Conservation (phyloP, 2,113 vertebrate genomes). For the Hydrolagus affinis region DNA sequence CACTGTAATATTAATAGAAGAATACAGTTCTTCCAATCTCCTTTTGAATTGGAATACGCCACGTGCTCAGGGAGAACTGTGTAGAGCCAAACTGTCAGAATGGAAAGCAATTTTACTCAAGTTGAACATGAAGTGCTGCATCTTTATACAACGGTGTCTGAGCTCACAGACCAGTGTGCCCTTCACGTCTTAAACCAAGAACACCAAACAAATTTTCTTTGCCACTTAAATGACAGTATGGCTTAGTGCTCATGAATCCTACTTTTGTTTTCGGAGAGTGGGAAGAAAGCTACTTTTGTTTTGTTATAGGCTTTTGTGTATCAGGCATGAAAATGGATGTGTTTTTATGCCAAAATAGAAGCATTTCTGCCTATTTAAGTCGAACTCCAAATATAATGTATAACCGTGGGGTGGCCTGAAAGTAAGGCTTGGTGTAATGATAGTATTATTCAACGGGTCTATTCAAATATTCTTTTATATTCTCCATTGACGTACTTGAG, state of each 20-base stretch:
- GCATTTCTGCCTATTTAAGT: constrained; percentile 14
- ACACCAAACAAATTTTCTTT: not conserved
- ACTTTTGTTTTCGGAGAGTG: too few relatives aligned
- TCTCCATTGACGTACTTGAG: not conserved
- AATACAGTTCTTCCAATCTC: not conserved
- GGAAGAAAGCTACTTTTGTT: too few relatives aligned
- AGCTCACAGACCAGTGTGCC: not conserved
- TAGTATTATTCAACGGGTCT: not conserved
- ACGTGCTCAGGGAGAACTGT: not conserved
- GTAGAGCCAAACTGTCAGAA: not conserved
- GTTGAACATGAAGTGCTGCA: not conserved
- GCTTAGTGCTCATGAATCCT: too few relatives aligned
- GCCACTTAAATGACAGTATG: not conserved
- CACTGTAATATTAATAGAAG: not conserved
- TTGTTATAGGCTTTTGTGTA: too few relatives aligned
- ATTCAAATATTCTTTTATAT: not conserved
- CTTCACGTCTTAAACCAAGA: not conserved
- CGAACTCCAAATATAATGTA: not conserved
- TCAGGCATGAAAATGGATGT: not conserved
- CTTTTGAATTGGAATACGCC: not conserved
- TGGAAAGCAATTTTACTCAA: not conserved
- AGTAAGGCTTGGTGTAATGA: not conserved
- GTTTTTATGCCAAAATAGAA: constrained; percentile 18
- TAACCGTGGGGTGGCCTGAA: not conserved
- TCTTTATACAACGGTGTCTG: not conserved